Evolutionary conservation across 2,888 invertebrate species (phyloP), one percentile per base, ranked within the genome.

Genomic region (Rhagium mordax): DNA sequence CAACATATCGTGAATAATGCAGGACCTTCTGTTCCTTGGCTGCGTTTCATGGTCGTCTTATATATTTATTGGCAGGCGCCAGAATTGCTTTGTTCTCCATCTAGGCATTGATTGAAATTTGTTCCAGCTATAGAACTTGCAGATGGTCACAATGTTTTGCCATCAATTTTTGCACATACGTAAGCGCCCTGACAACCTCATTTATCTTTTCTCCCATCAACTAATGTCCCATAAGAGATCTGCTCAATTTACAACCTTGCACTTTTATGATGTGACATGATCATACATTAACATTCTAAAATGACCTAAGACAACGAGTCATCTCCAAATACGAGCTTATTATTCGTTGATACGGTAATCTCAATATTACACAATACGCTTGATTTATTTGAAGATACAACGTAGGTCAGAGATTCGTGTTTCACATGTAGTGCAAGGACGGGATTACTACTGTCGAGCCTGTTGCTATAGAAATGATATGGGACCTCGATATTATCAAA

Each of bases 341-440:
- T 16, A 29, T 59, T 29, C 10, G 57, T 16, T 59, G 16, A 29
- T 18, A 27, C 57, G 16, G 8, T 29, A 59, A 29, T 59, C 13
- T 29, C 10, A 6, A 16, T 15, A 20, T 59, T 59, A 59, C 29
- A 59, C 21, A 59, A 59, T 16, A 27, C 57, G 27, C 29, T 59
- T 57, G n/a, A 57, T 27, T 59, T 29, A 59, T 27, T 59, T 59
- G 27, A 20, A 27, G 29, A 16, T 59, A 7, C n/a, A 29, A 21
- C 21, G 16, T 15, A 59, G 57, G 57, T 29, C 57, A 59, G 7
- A 21, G n/a, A 57, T 6, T n/a, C 8, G 5, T 57, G 24, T 5
- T n/a, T n/a, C 16, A 13, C 57, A 57, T 57, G 57, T 29, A 59
- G 57, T 59, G 57, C 57, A 29, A 59, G 57, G 57, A 29, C 13